phyloP scores from a whole-genome alignment of 2,888 invertebrate genomes.

The Glaucopsyche alexis region DNA sequence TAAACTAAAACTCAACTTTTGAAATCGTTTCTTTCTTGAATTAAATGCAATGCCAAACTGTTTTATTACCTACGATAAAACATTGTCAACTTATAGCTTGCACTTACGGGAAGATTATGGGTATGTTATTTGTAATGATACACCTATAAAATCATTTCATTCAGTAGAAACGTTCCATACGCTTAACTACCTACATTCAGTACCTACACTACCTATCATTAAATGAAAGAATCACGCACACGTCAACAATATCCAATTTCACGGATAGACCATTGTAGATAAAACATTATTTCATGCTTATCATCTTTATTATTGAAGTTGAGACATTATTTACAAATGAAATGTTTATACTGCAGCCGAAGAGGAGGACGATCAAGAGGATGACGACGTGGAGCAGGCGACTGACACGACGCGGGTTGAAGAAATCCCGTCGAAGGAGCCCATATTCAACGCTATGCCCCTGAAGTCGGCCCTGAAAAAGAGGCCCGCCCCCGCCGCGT shows the following conservation, averaged over 20 bases:
- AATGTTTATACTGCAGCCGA: slow-evolving; percentile 51
- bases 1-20: too few relatives aligned
- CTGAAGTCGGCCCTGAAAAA: slow-evolving; percentile 96
- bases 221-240: too few relatives aligned
- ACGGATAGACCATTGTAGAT: too few relatives aligned
- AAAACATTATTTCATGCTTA: background rate
- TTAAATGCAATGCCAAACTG: background rate
- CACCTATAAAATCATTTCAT: background rate
- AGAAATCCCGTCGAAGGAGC: slow-evolving; percentile 96
- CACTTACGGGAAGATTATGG: slow-evolving; percentile 2
- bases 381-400: slow-evolving; percentile 82
- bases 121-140: slow-evolving; percentile 13
- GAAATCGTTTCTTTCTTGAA: background rate
- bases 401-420: slow-evolving; percentile 91
- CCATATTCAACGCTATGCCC: slow-evolving; percentile 93
- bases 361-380: slow-evolving; percentile 83
- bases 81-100: slow-evolving; percentile 3
- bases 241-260: too few relatives aligned
- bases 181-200: too few relatives aligned
- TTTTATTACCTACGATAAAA: background rate
- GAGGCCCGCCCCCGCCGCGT: slow-evolving; percentile 85
- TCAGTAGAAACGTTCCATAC: background rate
- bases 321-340: background rate
- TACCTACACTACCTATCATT: too few relatives aligned
- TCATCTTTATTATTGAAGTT: background rate